Conservation (phyloP, 1,140 invertebrate genomes). For the Dendroctonus valens region DNA sequence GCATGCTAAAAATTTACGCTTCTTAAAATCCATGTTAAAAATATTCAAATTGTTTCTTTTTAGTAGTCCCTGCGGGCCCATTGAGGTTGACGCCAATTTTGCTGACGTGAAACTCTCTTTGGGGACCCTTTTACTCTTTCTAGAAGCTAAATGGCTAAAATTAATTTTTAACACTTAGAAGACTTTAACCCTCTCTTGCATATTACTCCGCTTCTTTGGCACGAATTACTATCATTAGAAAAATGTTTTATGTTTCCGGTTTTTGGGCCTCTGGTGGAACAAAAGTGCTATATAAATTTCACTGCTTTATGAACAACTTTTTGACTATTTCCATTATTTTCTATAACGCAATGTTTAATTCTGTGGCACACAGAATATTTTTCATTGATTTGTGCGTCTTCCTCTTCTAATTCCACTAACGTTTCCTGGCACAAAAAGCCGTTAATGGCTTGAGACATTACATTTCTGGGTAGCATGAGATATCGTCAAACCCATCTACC, state of each 20-base stretch:
- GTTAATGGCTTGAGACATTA: constrained; percentile 6
- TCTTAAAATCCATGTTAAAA: constrained; percentile 55
- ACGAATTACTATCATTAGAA: too few species aligned
- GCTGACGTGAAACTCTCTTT: constrained; percentile 50
- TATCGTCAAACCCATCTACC: constrained; percentile 15
- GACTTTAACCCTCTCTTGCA: too few species aligned
- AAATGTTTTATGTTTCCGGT: too few species aligned
- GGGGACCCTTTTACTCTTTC: constrained; percentile 46
- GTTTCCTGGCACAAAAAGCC: neutral
- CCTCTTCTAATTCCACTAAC: constrained; percentile 5
- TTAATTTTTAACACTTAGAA: constrained; percentile 39
- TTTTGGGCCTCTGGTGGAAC: too few species aligned
- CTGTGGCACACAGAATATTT: too few species aligned
- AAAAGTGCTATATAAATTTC: too few species aligned
- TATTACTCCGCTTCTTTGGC: too few species aligned
- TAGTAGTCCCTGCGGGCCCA: constrained; percentile 49
- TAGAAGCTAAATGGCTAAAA: constrained; percentile 42
- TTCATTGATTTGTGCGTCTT: neutral
- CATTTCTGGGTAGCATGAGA: constrained; percentile 13
- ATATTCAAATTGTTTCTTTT: constrained; percentile 55
- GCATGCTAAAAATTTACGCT: constrained; percentile 52
- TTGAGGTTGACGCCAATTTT: constrained; percentile 56
- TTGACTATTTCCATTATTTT: too few species aligned
- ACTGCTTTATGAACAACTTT: too few species aligned
- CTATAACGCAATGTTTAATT: too few species aligned